These are phyloP conservation scores for Paedocypris sp. DNA, from an alignment of 2,113 vertebrate genomes.

Conservation along the genomic window DNA sequence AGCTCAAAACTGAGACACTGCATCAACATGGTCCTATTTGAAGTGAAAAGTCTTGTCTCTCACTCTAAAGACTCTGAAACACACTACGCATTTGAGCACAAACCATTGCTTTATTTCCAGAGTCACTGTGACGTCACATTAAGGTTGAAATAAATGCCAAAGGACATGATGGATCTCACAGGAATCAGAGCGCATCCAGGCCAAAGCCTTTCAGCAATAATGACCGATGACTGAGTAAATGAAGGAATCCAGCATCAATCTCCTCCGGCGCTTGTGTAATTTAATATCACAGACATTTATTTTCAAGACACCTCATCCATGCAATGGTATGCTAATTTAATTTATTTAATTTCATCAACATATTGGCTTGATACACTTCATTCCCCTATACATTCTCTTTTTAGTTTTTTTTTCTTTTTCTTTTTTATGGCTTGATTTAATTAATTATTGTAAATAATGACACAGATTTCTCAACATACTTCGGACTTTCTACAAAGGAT, in stretches of 20 bases:
- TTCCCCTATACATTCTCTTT: background rate
- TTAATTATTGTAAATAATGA: conserved; percentile 28
- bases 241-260: conserved; percentile 28
- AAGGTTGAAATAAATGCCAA: background rate
- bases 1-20: too few relatives aligned
- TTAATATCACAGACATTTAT: conserved; percentile 39
- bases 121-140: background rate
- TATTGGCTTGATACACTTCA: conserved; percentile 23
- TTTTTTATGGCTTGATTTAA: background rate
- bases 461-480: too few relatives aligned
- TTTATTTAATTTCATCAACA: conserved; percentile 35
- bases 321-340: conserved; percentile 41
- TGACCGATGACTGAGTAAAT: conserved; percentile 24
- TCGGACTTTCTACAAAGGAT: too few relatives aligned
- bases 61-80: too few relatives aligned
- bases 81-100: too few relatives aligned
- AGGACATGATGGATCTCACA: background rate
- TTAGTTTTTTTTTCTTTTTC: background rate
- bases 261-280: conserved; percentile 36
- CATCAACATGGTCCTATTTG: too few relatives aligned
- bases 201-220: conserved; percentile 18
- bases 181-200: background rate
- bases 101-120: too few relatives aligned
- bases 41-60: too few relatives aligned
- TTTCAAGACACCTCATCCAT: conserved; percentile 32